These are phyloP conservation scores for Eupelmus urozonus DNA, from an alignment of 2,888 invertebrate genomes.

Conservation along the genomic window DNA sequence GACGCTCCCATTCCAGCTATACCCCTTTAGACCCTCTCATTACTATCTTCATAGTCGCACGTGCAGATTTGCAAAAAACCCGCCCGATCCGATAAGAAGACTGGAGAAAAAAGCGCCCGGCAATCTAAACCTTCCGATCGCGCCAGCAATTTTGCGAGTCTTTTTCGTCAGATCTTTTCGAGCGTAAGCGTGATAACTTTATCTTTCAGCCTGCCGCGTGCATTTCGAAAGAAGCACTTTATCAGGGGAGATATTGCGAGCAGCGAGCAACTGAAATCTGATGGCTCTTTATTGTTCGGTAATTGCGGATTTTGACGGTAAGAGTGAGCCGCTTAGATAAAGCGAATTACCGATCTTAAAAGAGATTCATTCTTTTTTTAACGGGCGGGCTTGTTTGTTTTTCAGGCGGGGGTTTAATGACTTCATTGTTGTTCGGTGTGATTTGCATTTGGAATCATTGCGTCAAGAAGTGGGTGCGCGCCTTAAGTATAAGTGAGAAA, in stretches of 20 bases:
- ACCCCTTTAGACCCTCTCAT: background rate
- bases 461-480: too few species aligned
- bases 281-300: constrained; percentile 48
- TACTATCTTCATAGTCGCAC: background rate
- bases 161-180: constrained; percentile 25
- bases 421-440: constrained; percentile 50
- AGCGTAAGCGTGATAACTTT: constrained; percentile 37
- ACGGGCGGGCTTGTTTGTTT: constrained; percentile 16
- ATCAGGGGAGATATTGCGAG: constrained; percentile 41
- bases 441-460: too few species aligned
- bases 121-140: constrained; percentile 27
- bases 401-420: constrained; percentile 21
- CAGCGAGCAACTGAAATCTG: constrained; percentile 14
- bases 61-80: background rate
- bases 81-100: background rate
- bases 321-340: constrained; percentile 27
- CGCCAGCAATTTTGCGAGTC: constrained; percentile 5
- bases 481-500: too few species aligned
- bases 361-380: constrained; percentile 2
- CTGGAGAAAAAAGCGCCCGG: background rate
- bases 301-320: constrained; percentile 37
- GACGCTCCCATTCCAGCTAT: background rate
- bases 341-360: constrained; percentile 8
- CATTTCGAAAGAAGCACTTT: constrained; percentile 42
- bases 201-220: constrained; percentile 30